phyloP scores from a whole-genome alignment of 2,888 invertebrate genomes.

The Pyrocoelia pectoralis region DNA sequence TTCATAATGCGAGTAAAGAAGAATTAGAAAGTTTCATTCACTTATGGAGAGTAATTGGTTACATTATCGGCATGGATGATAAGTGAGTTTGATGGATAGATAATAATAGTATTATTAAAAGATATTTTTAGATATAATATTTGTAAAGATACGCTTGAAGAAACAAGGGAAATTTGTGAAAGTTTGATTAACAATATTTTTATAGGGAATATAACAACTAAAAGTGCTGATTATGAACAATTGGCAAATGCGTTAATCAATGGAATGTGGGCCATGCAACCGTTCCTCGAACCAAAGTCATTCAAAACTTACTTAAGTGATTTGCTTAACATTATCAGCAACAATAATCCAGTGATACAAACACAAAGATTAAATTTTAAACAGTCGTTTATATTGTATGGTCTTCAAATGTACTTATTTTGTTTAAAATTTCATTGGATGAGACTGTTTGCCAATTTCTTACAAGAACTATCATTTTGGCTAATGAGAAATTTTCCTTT shows the following conservation, averaged over 20 bases:
- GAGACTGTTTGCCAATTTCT: slow-evolving; percentile 41
- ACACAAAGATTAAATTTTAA: neutral
- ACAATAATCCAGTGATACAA: slow-evolving; percentile 19
- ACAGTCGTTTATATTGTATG: slow-evolving; percentile 5
- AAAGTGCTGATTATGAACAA: slow-evolving; percentile 69
- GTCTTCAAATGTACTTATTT: slow-evolving; percentile 4
- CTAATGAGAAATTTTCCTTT: slow-evolving; percentile 74
- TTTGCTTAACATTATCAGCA: slow-evolving; percentile 28
- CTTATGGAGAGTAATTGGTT: slow-evolving; percentile 84
- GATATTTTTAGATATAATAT: slow-evolving; percentile 70
- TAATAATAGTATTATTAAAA: neutral
- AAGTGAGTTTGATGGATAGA: slow-evolving; percentile 60
- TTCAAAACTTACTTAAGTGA: slow-evolving; percentile 60
- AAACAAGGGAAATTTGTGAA: slow-evolving; percentile 69
- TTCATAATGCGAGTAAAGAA: slow-evolving; percentile 65
- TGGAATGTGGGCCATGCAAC: slow-evolving; percentile 75
- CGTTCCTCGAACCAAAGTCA: slow-evolving; percentile 66
- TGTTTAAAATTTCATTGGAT: slow-evolving; percentile 14
- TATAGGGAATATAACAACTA: slow-evolving; percentile 67
- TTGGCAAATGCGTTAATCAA: slow-evolving; percentile 71
- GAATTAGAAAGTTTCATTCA: slow-evolving; percentile 82
- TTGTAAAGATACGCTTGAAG: slow-evolving; percentile 68
- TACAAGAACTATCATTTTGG: slow-evolving; percentile 66
- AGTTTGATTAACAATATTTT: slow-evolving; percentile 68
- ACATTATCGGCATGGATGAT: slow-evolving; percentile 84